Evolutionary conservation across 2,797 vertebrate genomes (phyloP).

Genomic region (Poecile montanus): DNA sequence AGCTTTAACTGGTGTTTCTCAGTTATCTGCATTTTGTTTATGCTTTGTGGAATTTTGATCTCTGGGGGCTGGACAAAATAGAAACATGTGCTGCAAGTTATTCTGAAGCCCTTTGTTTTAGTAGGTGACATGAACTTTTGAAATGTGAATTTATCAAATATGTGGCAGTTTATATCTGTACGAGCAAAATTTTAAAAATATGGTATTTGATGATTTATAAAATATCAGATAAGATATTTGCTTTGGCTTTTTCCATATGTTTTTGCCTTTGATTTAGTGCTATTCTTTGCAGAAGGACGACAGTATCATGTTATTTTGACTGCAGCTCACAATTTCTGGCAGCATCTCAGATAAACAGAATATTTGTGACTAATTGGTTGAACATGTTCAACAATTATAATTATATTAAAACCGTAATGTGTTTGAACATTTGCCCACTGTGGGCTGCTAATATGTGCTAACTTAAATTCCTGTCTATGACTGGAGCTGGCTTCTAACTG

Average conservation of each 20-base stretch:
- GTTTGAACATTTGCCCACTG: slow-evolving; percentile 70
- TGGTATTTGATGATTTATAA: slow-evolving; percentile 58
- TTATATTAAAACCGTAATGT: slow-evolving; percentile 74
- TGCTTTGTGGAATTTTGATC: background rate
- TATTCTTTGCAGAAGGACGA: slow-evolving; percentile 52
- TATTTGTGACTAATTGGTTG: slow-evolving; percentile 79
- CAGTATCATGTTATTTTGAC: slow-evolving; percentile 68
- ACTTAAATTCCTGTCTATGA: slow-evolving; percentile 39
- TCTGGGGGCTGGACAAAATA: background rate
- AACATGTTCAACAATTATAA: slow-evolving; percentile 75
- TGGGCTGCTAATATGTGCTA: slow-evolving; percentile 46
- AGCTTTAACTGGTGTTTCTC: slow-evolving; percentile 6
- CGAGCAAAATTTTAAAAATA: slow-evolving; percentile 35
- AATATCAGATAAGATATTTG: slow-evolving; percentile 70
- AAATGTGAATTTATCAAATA: slow-evolving; percentile 60
- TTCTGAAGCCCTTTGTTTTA: slow-evolving; percentile 39
- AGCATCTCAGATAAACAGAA: slow-evolving; percentile 75
- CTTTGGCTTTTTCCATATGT: slow-evolving; percentile 53
- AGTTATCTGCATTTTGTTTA: slow-evolving; percentile 29
- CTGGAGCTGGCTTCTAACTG: slow-evolving; percentile 1
- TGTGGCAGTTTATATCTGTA: slow-evolving; percentile 33
- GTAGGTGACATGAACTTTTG: slow-evolving; percentile 33
- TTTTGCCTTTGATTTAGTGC: slow-evolving; percentile 54
- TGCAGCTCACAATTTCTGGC: slow-evolving; percentile 70
- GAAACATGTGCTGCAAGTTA: background rate